Conservation (phyloP, 2,888 invertebrate species). For the Unio delphinus region DNA sequence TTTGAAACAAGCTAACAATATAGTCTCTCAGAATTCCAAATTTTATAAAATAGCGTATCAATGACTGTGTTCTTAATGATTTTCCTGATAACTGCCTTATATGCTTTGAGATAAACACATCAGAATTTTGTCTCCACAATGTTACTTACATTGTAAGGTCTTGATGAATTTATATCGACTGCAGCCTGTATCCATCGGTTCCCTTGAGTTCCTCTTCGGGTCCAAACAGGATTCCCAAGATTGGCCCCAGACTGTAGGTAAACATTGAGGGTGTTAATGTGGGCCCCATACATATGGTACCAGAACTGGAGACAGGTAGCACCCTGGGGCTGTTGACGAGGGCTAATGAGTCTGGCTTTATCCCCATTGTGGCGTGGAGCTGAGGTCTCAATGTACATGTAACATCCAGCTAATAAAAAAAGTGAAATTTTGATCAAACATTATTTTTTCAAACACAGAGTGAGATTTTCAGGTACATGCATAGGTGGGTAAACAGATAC, state of each 20-base stretch:
- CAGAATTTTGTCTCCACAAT: not conserved
- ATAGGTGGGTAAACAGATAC: too few relatives aligned
- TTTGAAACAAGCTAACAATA: too few relatives aligned
- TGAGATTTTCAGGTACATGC: too few relatives aligned
- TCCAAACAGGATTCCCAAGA: conserved; percentile 48
- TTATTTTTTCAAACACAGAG: too few relatives aligned
- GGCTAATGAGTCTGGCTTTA: conserved; percentile 73
- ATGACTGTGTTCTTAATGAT: too few relatives aligned
- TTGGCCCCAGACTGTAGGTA: conserved; percentile 40
- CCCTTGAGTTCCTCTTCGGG: conserved; percentile 46
- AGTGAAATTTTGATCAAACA: not conserved
- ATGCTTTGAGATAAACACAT: too few relatives aligned
- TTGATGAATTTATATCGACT: conserved; percentile 34
- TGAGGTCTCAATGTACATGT: conserved; percentile 70
- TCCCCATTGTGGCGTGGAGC: conserved; percentile 76
- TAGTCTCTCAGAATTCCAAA: too few relatives aligned
- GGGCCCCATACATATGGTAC: conserved; percentile 68
- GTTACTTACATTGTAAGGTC: conserved; percentile 37
- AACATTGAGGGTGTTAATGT: conserved; percentile 55
- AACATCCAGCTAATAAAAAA: conserved; percentile 51
- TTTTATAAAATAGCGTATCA: too few relatives aligned
- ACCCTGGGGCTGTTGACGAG: conserved; percentile 17
- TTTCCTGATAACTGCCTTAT: too few relatives aligned
- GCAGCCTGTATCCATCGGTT: conserved; percentile 47
- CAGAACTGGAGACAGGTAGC: conserved; percentile 59